Evolutionary conservation across 2,888 invertebrate species (phyloP).

Genomic region (Parnassius orleans): DNA sequence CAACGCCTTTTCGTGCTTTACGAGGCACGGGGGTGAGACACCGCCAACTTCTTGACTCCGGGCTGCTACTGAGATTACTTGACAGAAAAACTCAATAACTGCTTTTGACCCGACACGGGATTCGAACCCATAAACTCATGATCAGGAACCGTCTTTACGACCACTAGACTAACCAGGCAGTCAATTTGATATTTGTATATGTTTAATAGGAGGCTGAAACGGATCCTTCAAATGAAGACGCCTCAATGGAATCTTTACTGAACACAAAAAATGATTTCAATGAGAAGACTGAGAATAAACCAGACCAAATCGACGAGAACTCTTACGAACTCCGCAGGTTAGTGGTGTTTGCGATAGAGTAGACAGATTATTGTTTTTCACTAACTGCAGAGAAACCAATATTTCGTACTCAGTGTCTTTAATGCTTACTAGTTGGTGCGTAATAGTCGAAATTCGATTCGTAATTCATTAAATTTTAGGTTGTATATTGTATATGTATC

Average conservation of each 20-base stretch:
- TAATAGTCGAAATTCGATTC: neutral
- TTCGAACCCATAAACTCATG: too few species aligned
- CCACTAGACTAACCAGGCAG: too few species aligned
- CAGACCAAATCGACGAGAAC: constrained; percentile 33
- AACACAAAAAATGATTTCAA: neutral
- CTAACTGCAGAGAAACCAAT: neutral
- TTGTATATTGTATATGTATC: too few species aligned
- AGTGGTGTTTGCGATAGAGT: neutral
- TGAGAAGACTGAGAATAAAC: constrained; percentile 34
- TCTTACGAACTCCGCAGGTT: constrained; percentile 48
- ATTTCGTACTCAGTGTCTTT: neutral
- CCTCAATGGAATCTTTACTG: constrained; percentile 1
- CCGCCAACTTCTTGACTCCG: too few species aligned
- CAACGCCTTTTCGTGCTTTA: too few species aligned
- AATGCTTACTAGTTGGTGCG: neutral
- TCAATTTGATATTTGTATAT: neutral
- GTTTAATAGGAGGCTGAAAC: neutral
- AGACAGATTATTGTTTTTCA: neutral
- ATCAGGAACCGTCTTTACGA: too few species aligned
- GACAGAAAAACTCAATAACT: too few species aligned
- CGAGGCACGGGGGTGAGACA: too few species aligned
- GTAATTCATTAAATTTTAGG: too few species aligned
- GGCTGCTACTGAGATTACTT: too few species aligned
- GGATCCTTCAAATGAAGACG: constrained; percentile 13
- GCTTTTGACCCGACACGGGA: too few species aligned